Conservation (phyloP, 2,113 vertebrate species). For the Planiliza haematocheilus region DNA sequence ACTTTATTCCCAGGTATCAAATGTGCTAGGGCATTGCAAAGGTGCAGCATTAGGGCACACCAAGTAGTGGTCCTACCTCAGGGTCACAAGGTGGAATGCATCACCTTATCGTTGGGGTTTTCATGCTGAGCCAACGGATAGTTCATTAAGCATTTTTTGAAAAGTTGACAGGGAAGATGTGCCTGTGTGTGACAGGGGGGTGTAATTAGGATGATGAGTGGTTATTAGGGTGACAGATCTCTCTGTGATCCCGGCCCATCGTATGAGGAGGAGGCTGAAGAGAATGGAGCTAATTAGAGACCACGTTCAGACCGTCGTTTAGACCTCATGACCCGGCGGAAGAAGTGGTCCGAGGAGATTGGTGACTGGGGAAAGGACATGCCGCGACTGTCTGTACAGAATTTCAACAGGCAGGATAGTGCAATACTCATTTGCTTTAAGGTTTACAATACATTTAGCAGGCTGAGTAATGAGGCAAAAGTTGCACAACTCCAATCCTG, state of each 20-base stretch:
- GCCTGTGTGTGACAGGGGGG: background rate
- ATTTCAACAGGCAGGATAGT: background rate
- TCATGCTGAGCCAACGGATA: no score
- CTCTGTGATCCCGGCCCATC: no score
- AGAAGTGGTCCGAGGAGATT: background rate
- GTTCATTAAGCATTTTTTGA: no score
- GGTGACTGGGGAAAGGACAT: background rate
- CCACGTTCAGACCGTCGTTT: conserved; percentile 35
- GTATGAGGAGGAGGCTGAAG: conserved; percentile 6
- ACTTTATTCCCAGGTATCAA: no score
- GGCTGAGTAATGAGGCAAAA: background rate
- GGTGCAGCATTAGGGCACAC: no score
- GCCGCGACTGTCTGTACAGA: background rate
- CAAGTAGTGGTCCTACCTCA: no score
- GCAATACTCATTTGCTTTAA: background rate
- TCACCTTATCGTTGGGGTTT: no score
- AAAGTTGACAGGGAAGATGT: conserved; percentile 3
- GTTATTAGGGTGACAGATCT: conserved; percentile 34
- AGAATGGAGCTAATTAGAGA: conserved; percentile 51
- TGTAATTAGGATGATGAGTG: conserved; percentile 57
- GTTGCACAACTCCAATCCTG: background rate
- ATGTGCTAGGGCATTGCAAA: no score
- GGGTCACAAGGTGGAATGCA: no score
- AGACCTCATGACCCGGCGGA: conserved; percentile 47
- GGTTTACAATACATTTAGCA: background rate